A percentile compares a stretch with the other conserved stretches of the same genome.
Conservation (phyloP, 1,140 invertebrate species). For the Lamellibrachia luymesi region DNA sequence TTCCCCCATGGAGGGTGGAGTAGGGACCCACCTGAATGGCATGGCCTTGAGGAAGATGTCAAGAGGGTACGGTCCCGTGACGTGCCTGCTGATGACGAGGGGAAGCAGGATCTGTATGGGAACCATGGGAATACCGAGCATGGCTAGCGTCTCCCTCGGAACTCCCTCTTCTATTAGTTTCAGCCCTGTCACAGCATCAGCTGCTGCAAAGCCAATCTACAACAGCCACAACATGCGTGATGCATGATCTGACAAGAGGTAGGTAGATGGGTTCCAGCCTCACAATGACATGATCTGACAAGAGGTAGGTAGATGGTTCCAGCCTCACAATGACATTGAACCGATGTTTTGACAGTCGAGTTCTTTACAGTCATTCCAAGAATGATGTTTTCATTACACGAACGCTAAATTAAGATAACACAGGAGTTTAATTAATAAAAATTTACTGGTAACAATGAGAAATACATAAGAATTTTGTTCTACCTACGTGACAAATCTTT, state of each 20-base stretch:
- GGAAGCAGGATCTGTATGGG: slow-evolving; percentile 94
- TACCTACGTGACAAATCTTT: no score
- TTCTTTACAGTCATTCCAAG: no score
- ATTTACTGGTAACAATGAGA: no score
- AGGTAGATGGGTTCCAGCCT: neutral
- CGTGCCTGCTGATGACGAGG: slow-evolving; percentile 82
- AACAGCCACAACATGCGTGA: slow-evolving; percentile 33
- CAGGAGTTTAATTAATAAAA: no score
- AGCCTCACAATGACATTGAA: neutral
- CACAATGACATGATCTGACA: neutral
- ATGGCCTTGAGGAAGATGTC: slow-evolving; percentile 86
- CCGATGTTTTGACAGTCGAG: no score
- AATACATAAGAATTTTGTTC: no score
- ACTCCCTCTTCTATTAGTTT: slow-evolving; percentile 90
- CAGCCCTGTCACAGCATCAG: slow-evolving; percentile 89
- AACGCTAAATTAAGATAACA: no score
- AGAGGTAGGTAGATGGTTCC: neutral
- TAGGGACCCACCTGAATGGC: slow-evolving; percentile 69
- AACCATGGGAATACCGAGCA: slow-evolving; percentile 83
- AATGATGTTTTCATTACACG: no score
- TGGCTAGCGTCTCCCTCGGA: slow-evolving; percentile 89
- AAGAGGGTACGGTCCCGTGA: slow-evolving; percentile 82
- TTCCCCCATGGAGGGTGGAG: neutral
- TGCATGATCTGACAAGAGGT: neutral
- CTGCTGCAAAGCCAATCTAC: slow-evolving; percentile 92